Conservation (phyloP, 92 coral and sea anemone genomes). For the Siderastrea radians region DNA sequence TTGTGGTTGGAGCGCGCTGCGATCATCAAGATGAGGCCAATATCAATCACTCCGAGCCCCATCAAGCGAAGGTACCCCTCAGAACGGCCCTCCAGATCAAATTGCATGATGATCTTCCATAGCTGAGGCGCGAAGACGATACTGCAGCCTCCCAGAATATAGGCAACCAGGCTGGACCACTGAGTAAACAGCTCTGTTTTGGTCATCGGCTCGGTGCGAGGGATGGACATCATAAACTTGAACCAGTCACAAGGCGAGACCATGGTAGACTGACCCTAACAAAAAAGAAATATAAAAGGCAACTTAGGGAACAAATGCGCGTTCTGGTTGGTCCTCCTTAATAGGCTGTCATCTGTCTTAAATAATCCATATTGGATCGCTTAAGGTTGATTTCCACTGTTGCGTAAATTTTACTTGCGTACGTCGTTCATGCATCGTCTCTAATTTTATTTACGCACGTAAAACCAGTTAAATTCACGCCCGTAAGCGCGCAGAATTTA, state of each 20-base stretch:
- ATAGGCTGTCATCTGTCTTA: too few relatives aligned
- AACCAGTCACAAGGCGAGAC: conserved; percentile 13
- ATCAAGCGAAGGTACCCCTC: conserved; percentile 61
- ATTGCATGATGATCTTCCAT: conserved; percentile 43
- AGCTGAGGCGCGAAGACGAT: conserved; percentile 46
- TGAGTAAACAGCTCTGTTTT: conserved; percentile 34
- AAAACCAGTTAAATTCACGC: too few relatives aligned
- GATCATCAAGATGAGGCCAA: conserved; percentile 57
- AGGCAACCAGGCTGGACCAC: conserved; percentile 37
- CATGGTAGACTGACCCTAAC: too few relatives aligned
- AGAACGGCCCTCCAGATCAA: conserved; percentile 34
- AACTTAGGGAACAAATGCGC: too few relatives aligned
- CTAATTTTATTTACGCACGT: too few relatives aligned
- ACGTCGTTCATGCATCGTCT: too few relatives aligned
- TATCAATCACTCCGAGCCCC: conserved; percentile 49
- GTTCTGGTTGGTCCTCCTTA: too few relatives aligned
- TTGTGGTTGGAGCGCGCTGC: conserved; percentile 57
- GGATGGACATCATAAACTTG: conserved; percentile 59
- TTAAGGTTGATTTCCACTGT: too few relatives aligned
- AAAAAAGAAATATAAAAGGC: too few relatives aligned
- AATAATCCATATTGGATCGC: too few relatives aligned
- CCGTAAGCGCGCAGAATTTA: too few relatives aligned
- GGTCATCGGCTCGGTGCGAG: conserved; percentile 48
- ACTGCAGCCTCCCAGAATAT: conserved; percentile 35
- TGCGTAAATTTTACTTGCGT: too few relatives aligned